Evolutionary conservation across 1,140 invertebrate species (phyloP).

Genomic region (Aphidius ervi): DNA sequence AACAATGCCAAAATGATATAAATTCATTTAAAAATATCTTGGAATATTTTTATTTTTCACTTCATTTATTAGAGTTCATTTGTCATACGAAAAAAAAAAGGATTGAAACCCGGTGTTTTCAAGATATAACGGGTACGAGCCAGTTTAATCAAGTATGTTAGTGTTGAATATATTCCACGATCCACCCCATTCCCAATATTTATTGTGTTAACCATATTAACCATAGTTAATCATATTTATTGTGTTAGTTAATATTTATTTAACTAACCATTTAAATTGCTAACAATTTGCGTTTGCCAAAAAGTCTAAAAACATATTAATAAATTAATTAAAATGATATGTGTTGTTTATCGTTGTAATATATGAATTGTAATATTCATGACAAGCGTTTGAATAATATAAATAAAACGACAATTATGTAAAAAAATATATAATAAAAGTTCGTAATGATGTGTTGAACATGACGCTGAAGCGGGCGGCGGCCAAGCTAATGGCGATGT

Average conservation of each 20-base stretch:
- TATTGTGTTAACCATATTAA: background rate
- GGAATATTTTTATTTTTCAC: background rate
- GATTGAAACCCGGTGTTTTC: constrained; percentile 29
- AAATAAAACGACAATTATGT: too few species aligned
- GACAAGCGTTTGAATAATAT: too few species aligned
- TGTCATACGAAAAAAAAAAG: background rate
- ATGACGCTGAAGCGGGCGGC: too few species aligned
- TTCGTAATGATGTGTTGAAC: too few species aligned
- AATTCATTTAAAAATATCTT: constrained; percentile 10
- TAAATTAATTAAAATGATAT: background rate
- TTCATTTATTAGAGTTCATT: constrained; percentile 5
- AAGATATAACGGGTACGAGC: constrained; percentile 43
- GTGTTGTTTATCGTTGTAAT: too few species aligned
- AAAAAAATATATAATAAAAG: too few species aligned
- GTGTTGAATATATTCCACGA: constrained; percentile 29
- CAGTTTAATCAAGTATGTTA: constrained; percentile 46
- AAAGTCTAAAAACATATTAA: background rate
- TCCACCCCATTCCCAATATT: constrained; percentile 31
- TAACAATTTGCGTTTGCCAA: background rate
- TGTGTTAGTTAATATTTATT: too few species aligned
- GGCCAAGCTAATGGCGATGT: too few species aligned
- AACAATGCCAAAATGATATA: background rate
- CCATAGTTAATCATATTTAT: too few species aligned
- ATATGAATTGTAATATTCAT: too few species aligned
- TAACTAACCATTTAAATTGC: too few species aligned